Evolutionary conservation across 2,888 invertebrate genomes (phyloP), one percentile per base, ranked within the genome.

Genomic region (Pristionchus mayeri): DNA sequence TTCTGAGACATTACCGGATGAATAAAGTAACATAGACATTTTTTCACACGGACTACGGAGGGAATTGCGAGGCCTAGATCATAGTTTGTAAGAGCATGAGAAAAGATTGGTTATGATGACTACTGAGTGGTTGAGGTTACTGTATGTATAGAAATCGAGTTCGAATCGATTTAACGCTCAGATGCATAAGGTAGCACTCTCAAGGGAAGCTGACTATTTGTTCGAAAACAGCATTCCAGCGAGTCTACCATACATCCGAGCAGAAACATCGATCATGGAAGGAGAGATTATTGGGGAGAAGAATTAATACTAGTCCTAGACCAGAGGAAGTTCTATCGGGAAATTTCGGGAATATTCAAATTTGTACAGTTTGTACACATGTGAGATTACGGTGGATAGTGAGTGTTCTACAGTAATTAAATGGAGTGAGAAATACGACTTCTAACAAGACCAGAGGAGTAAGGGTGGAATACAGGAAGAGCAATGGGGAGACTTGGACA

Each of bases 111-210:
- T 44, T 6, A 13, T 3, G 67, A 67, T 67, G 37, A 67, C 67
- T 67, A 67, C 37, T 13, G 63, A 63, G 30, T 24, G 44, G 67
- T 37, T 67, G 67, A 67, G 67, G 67, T 67, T 67, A 67, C 13
- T 37, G 67, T 67, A 67, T 37, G 67, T 21, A 37, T 37, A 34
- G 37, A 37, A 57, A 57, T 57, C 57, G 30, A 60, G 18, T 16
- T 34, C 67, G 37, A 67, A 67, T 67, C 37, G 67, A 67, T 37
- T n/a, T 11, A 37, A 21, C 67, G 67, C n/a, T 67, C 67, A n/a
- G 44, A 37, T 18, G 67, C 37, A n/a, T 67, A 67, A 34, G 67
- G 67, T 67, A 67, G 67, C 67, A 37, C 67, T 37, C 67, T 67
- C 18, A 37, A 1, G 6, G 40, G 37, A 44, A 44, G 44, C 44